These are phyloP conservation scores for Anastrepha obliqua DNA, from an alignment of 1,140 invertebrate genomes.

Conservation along the genomic window DNA sequence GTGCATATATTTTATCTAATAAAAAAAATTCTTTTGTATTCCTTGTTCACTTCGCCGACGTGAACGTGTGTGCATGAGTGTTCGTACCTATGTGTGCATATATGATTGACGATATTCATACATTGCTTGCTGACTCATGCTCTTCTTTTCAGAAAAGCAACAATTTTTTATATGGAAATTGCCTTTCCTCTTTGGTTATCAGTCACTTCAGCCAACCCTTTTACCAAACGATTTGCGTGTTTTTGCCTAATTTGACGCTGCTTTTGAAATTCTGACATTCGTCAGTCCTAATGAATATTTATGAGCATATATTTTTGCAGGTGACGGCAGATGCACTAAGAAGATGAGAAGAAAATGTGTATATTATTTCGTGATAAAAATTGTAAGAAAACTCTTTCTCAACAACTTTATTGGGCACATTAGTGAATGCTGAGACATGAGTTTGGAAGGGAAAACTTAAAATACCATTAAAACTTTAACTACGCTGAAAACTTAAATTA, in stretches of 20 bases:
- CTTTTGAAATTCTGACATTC: background rate
- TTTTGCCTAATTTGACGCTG: slow-evolving; percentile 6
- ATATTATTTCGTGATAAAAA: too few species aligned
- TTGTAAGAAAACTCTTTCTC: too few species aligned
- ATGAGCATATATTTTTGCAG: background rate
- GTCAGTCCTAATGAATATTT: background rate
- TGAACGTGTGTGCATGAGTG: too few species aligned
- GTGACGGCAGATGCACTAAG: background rate
- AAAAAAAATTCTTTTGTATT: background rate
- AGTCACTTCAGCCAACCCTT: slow-evolving; percentile 1
- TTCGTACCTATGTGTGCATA: background rate
- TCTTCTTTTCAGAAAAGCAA: too few species aligned
- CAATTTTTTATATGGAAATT: too few species aligned
- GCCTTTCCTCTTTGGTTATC: background rate
- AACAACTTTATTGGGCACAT: too few species aligned
- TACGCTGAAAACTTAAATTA: too few species aligned
- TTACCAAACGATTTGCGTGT: background rate
- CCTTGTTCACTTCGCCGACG: background rate
- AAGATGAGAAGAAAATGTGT: too few species aligned
- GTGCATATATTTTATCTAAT: background rate
- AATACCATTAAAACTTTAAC: too few species aligned
- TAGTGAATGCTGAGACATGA: too few species aligned
- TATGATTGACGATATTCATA: slow-evolving; percentile 22
- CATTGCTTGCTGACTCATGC: background rate
- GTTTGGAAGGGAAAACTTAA: too few species aligned